phyloP scores from a whole-genome alignment of 2,113 vertebrate genomes.

The Sebastes fasciatus region DNA sequence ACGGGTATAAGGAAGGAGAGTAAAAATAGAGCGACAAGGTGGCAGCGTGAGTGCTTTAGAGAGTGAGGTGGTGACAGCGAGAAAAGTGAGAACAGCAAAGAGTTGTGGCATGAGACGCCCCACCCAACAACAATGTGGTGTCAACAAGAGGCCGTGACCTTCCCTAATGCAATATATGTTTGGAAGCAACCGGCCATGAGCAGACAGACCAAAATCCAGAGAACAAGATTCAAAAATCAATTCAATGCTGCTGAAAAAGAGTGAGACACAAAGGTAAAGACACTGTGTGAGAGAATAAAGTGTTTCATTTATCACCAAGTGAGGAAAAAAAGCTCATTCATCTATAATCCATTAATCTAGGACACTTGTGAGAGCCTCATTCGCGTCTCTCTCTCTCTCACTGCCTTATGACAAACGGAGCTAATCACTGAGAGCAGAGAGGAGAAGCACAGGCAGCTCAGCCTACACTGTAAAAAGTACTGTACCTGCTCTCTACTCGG shows the following conservation, averaged over 20 bases:
- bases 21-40: slow-evolving; percentile 6
- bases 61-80: slow-evolving; percentile 23
- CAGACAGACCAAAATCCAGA: slow-evolving; percentile 38
- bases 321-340: slow-evolving; percentile 52
- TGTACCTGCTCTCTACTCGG: background rate
- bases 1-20: slow-evolving; percentile 9
- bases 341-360: slow-evolving; percentile 75
- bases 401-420: slow-evolving; percentile 68
- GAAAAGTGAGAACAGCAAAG: slow-evolving; percentile 35
- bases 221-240: slow-evolving; percentile 65
- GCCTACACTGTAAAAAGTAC: slow-evolving; percentile 43
- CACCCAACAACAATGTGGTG: slow-evolving; percentile 26
- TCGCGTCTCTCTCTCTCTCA: slow-evolving; percentile 49
- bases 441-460: slow-evolving; percentile 18
- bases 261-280: slow-evolving; percentile 8
- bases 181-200: slow-evolving; percentile 53
- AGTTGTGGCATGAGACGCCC: background rate
- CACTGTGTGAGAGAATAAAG: slow-evolving; percentile 38
- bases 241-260: slow-evolving; percentile 43
- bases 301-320: slow-evolving; percentile 69
- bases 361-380: slow-evolving; percentile 64
- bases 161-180: slow-evolving; percentile 58
- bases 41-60: slow-evolving; percentile 16
- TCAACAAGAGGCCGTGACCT: slow-evolving; percentile 48
- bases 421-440: slow-evolving; percentile 63